A percentile compares a stretch with the other conserved stretches of the same genome.
Evolutionary conservation across 2,888 invertebrate species (phyloP).

Genomic region (Digitonthophagus gazella): DNA sequence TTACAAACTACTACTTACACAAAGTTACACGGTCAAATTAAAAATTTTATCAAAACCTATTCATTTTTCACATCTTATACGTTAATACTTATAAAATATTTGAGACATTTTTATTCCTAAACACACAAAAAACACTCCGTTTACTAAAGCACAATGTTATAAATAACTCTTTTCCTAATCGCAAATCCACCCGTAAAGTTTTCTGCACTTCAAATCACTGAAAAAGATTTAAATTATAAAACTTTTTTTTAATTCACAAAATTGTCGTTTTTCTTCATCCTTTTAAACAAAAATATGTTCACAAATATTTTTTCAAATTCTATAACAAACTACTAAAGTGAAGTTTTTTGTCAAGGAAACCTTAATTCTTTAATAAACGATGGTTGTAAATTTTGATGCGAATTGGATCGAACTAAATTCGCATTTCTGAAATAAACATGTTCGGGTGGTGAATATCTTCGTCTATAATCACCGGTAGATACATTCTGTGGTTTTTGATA

Average conservation of each 20-base stretch:
- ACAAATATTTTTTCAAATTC: too few relatives aligned
- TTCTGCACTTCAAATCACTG: conserved; percentile 1
- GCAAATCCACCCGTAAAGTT: not conserved
- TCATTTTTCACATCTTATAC: not conserved
- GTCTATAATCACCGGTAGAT: conserved; percentile 41
- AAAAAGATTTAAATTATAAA: conserved; percentile 6
- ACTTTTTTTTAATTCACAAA: conserved; percentile 1
- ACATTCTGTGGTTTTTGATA: conserved; percentile 43
- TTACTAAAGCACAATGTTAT: not conserved
- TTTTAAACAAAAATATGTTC: too few relatives aligned
- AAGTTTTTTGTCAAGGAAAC: conserved; percentile 51
- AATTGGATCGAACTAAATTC: conserved; percentile 53
- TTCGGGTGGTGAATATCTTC: conserved; percentile 53
- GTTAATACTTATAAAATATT: not conserved
- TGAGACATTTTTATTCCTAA: not conserved
- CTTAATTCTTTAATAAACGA: conserved; percentile 64
- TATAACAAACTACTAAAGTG: conserved; percentile 6
- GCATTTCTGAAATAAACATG: conserved; percentile 49
- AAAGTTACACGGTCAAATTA: too few relatives aligned
- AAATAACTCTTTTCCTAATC: too few relatives aligned
- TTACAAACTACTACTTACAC: too few relatives aligned
- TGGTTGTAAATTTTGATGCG: conserved; percentile 64
- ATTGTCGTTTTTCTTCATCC: not conserved
- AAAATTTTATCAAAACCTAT: not conserved
- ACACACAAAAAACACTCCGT: not conserved